A percentile compares a stretch with the other conserved stretches of the same genome.
Conservation (phyloP, 2,113 vertebrate species). For the Aramus guarauna region DNA sequence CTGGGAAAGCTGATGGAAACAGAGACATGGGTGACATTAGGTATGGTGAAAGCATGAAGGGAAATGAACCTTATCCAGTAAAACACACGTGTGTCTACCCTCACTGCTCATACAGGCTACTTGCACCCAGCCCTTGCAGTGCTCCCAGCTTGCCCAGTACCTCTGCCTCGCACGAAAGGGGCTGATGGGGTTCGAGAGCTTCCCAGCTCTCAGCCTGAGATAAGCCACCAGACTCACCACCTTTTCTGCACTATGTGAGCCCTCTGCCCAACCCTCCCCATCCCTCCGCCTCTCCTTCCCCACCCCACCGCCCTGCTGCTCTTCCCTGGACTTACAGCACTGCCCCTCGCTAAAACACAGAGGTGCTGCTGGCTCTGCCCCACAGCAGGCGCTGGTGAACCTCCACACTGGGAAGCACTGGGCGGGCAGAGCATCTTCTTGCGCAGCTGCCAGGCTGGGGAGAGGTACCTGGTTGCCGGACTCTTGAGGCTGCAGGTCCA, state of each 20-base stretch:
- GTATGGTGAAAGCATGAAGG: background rate
- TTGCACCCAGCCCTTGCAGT: accelerated
- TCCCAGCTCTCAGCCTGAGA: background rate
- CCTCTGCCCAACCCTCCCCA: accelerated
- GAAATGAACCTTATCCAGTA: background rate
- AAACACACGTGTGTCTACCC: background rate
- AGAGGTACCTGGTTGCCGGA: no score
- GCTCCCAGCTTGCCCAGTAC: background rate
- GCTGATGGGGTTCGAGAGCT: accelerated
- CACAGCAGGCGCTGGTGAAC: background rate
- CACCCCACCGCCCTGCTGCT: accelerated
- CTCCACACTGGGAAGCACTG: background rate
- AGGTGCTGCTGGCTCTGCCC: background rate
- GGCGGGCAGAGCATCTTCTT: background rate
- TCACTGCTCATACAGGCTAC: background rate
- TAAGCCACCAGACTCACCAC: background rate
- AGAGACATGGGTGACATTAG: background rate
- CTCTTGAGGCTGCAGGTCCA: background rate
- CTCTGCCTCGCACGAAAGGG: background rate
- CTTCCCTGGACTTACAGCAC: background rate
- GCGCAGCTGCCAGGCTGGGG: background rate
- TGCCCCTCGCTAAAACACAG: accelerated
- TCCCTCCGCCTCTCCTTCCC: background rate
- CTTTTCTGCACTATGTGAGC: background rate
- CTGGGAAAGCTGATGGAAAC: background rate